A percentile compares a stretch with the other conserved stretches of the same genome.
Evolutionary conservation across 2,113 vertebrate genomes (phyloP).

Genomic region (Engraulis encrasicolus): DNA sequence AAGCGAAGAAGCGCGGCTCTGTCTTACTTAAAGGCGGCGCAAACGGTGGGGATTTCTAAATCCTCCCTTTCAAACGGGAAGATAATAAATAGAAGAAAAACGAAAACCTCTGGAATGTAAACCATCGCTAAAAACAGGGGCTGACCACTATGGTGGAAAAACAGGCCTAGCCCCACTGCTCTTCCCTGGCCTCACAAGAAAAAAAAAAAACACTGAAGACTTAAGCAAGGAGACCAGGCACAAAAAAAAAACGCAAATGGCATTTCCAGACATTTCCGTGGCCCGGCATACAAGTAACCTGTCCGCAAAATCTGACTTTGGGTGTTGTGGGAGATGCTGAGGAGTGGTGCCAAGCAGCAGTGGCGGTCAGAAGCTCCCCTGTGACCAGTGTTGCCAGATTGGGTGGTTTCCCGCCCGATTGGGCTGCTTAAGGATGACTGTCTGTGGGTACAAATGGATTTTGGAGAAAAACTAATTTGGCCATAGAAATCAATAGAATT

Average conservation of each 20-base stretch:
- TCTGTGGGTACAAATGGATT: too few relatives aligned
- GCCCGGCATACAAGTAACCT: not conserved
- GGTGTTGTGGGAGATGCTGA: not conserved
- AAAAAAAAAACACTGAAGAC: not conserved
- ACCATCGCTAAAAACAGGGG: conserved; percentile 28
- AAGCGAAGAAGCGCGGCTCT: conserved; percentile 1
- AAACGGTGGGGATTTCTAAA: conserved; percentile 27
- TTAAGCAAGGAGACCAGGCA: not conserved
- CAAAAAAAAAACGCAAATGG: not conserved
- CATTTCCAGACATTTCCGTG: not conserved
- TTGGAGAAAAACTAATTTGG: too few relatives aligned
- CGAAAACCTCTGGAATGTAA: conserved; percentile 34
- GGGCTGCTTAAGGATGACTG: too few relatives aligned
- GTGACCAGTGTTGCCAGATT: too few relatives aligned
- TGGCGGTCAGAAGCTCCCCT: not conserved
- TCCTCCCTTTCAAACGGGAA: conserved; percentile 31
- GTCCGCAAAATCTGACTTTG: not conserved
- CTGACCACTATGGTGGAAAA: conserved; percentile 4
- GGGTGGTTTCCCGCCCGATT: too few relatives aligned
- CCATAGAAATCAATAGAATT: too few relatives aligned
- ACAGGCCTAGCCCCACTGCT: not conserved
- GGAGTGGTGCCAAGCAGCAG: not conserved
- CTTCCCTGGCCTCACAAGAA: not conserved
- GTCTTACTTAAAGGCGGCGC: conserved; percentile 21
- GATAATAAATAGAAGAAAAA: conserved; percentile 25